phyloP scores from a whole-genome alignment of 2,888 invertebrate species.

The Hemistola chrysoprasaria region DNA sequence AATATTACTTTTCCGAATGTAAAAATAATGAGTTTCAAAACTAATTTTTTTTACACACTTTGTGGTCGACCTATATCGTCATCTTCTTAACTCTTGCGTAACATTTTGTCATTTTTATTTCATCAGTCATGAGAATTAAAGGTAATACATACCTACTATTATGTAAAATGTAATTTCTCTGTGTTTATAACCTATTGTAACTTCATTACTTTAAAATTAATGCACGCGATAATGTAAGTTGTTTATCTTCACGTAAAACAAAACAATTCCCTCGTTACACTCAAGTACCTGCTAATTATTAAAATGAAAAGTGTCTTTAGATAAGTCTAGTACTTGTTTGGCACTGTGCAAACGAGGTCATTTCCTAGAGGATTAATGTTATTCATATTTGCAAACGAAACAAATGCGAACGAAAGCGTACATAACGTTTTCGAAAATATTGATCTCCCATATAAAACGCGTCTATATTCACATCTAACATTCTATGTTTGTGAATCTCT shows the following conservation, averaged over 20 bases:
- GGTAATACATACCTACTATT: too few relatives aligned
- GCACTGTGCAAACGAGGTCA: constrained; percentile 16
- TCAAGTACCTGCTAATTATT: constrained; percentile 14
- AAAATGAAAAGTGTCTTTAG: constrained; percentile 15
- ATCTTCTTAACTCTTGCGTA: too few relatives aligned
- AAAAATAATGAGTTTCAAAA: too few relatives aligned
- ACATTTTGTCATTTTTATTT: too few relatives aligned
- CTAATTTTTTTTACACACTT: too few relatives aligned
- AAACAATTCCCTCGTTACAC: constrained; percentile 21
- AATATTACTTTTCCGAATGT: too few relatives aligned
- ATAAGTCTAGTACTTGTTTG: constrained; percentile 9
- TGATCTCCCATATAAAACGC: neutral
- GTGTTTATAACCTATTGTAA: constrained; percentile 8
- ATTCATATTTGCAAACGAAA: constrained; percentile 4
- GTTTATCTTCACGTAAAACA: constrained; percentile 16
- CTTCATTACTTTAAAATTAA: constrained; percentile 9
- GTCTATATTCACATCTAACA: constrained; percentile 7
- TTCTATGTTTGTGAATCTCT: constrained; percentile 18
- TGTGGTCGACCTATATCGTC: too few relatives aligned
- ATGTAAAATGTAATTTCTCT: neutral
- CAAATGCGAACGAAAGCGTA: constrained; percentile 4
- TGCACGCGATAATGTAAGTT: constrained; percentile 6
- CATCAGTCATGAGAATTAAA: too few relatives aligned
- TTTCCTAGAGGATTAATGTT: constrained; percentile 12
- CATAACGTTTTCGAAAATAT: neutral